These are phyloP conservation scores for Oscheius onirici DNA, from an alignment of 2,888 invertebrate genomes.

Conservation along the genomic window DNA sequence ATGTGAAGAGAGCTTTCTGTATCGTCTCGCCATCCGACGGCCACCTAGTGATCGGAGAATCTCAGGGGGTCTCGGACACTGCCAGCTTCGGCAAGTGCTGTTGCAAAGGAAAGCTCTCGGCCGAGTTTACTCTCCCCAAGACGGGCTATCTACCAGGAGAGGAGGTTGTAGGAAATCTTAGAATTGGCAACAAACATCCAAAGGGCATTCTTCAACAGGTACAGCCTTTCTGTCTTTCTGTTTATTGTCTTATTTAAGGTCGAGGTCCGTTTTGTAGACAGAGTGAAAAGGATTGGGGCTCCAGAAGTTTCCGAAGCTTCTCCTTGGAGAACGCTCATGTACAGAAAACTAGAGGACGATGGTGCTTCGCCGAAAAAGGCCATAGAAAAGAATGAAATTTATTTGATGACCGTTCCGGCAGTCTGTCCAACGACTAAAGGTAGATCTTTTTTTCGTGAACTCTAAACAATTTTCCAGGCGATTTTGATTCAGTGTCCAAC, in stretches of 20 bases:
- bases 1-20: conserved; percentile 65
- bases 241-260: conserved; percentile 35
- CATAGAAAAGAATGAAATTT: conserved; percentile 43
- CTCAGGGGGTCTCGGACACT: conserved; percentile 53
- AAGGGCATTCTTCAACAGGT: conserved; percentile 56
- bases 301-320: conserved; percentile 47
- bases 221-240: not conserved
- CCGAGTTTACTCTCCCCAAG: conserved; percentile 62
- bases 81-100: conserved; percentile 64
- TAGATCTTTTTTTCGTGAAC: not conserved
- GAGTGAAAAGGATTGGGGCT: conserved; percentile 45
- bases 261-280: conserved; percentile 57
- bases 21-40: conserved; percentile 60
- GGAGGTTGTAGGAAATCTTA: conserved; percentile 57
- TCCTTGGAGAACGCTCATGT: conserved; percentile 47
- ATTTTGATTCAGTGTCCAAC: conserved; percentile 38
- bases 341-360: conserved; percentile 41
- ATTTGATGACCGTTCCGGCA: conserved; percentile 52
- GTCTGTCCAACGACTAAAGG: conserved; percentile 53
- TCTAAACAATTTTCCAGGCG: conserved; percentile 21
- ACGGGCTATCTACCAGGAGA: conserved; percentile 66
- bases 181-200: conserved; percentile 56
- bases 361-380: conserved; percentile 38
- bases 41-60: conserved; percentile 55
- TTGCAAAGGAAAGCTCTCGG: conserved; percentile 65